Conservation (phyloP, 2,797 vertebrate species). For the Enteromius thamalakanensis region DNA sequence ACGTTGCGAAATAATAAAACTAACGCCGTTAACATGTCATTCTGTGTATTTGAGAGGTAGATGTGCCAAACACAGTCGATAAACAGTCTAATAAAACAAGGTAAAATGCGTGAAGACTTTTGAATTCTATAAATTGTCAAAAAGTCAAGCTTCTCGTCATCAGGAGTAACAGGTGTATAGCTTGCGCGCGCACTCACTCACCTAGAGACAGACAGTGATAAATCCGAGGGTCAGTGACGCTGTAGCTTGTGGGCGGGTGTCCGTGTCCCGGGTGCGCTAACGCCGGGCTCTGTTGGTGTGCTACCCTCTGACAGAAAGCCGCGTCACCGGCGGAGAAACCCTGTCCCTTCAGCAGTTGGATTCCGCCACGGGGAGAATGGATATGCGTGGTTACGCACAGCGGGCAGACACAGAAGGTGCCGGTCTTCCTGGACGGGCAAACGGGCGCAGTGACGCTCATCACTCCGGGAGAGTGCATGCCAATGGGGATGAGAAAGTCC, state of each 20-base stretch:
- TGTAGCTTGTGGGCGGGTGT: constrained; percentile 85
- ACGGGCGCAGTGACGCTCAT: constrained; percentile 87
- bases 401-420: constrained; percentile 94
- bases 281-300: constrained; percentile 80
- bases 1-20: not conserved
- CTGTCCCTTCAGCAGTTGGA: constrained; percentile 88
- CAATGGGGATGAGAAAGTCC: constrained; percentile 93
- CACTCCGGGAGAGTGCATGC: constrained; percentile 89
- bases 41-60: not conserved
- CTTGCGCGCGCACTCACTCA: constrained; percentile 73
- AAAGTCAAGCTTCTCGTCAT: not conserved
- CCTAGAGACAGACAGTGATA: constrained; percentile 95
- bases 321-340: constrained; percentile 82
- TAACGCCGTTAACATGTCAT: not conserved
- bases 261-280: constrained; percentile 81
- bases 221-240: constrained; percentile 92
- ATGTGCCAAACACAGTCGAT: not conserved
- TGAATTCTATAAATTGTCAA: not conserved
- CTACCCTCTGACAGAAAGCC: constrained; percentile 86
- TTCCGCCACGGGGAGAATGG: constrained; percentile 83
- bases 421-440: constrained; percentile 91
- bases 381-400: constrained; percentile 96
- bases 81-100: not conserved
- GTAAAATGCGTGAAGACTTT: not conserved
- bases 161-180: constrained; percentile 41